Evolutionary conservation across 1,140 invertebrate genomes (phyloP).

Genomic region (Drosophila sp.): DNA sequence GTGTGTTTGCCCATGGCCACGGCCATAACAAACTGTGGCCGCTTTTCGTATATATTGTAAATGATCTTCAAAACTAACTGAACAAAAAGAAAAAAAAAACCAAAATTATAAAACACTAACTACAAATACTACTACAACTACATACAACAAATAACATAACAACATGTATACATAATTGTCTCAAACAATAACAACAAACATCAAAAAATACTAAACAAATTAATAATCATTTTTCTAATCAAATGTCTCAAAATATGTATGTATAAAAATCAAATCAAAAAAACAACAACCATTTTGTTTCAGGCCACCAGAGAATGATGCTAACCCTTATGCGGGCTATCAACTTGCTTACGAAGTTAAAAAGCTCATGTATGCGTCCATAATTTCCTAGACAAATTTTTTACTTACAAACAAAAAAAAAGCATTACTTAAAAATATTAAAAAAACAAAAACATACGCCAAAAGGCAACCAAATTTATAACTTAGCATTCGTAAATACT

Average conservation of each 20-base stretch:
- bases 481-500: constrained; percentile 76
- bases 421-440: constrained; percentile 62
- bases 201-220: constrained; percentile 4
- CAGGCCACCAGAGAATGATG: constrained; percentile 93
- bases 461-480: constrained; percentile 55
- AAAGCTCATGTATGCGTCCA: constrained; percentile 98
- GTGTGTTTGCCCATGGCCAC: constrained; percentile 24
- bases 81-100: constrained; percentile 35
- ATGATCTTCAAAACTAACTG: constrained; percentile 65
- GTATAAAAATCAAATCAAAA: constrained; percentile 12
- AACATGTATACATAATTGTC: constrained; percentile 6
- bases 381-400: constrained; percentile 66
- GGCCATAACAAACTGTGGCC: constrained; percentile 19
- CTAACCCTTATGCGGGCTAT: constrained; percentile 94
- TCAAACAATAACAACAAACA: not conserved
- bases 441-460: constrained; percentile 26
- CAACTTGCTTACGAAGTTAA: constrained; percentile 99
- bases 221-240: constrained; percentile 9
- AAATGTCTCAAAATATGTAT: constrained; percentile 6
- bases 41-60: constrained; percentile 65
- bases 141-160: not conserved
- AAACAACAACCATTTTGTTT: constrained; percentile 83
- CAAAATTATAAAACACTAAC: constrained; percentile 63
- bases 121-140: constrained; percentile 30
- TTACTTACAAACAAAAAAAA: constrained; percentile 35